phyloP scores from a whole-genome alignment of 2,113 vertebrate species.

The Ptilorrhoa leucosticta region DNA sequence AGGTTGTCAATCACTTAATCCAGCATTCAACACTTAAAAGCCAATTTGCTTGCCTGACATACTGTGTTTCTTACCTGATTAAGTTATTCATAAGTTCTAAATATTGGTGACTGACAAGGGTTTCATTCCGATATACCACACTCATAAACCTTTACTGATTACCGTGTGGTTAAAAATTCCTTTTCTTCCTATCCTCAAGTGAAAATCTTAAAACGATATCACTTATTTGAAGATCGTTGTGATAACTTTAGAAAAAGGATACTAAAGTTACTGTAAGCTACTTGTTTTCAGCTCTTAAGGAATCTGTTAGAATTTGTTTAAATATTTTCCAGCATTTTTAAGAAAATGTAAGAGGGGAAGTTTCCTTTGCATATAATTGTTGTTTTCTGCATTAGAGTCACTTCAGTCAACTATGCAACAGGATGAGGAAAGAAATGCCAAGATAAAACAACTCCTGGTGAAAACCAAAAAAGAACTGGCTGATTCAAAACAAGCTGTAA shows the following conservation, averaged over 20 bases:
- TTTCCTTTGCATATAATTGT: background rate
- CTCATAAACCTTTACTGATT: background rate
- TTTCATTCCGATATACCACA: background rate
- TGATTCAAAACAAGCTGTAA: constrained; percentile 88
- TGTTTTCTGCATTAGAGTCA: constrained; percentile 72
- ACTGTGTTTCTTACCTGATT: background rate
- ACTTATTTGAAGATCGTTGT: background rate
- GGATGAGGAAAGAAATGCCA: constrained; percentile 84
- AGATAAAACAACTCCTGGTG: constrained; percentile 92
- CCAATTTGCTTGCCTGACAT: background rate
- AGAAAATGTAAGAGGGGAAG: background rate
- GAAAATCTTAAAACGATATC: background rate
- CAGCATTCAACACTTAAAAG: background rate
- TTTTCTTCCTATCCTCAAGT: background rate
- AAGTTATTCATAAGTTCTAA: background rate
- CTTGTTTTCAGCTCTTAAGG: background rate
- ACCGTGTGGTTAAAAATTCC: background rate
- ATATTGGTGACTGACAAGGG: background rate
- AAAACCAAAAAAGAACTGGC: constrained; percentile 94
- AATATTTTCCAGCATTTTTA: background rate
- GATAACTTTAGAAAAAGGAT: background rate
- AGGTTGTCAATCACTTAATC: background rate
- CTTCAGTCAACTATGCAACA: constrained; percentile 84
- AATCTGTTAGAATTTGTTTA: background rate
- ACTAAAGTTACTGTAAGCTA: background rate